These are phyloP conservation scores for Hippocampus guttulatus DNA, from an alignment of 2,113 vertebrate genomes.

Conservation along the genomic window DNA sequence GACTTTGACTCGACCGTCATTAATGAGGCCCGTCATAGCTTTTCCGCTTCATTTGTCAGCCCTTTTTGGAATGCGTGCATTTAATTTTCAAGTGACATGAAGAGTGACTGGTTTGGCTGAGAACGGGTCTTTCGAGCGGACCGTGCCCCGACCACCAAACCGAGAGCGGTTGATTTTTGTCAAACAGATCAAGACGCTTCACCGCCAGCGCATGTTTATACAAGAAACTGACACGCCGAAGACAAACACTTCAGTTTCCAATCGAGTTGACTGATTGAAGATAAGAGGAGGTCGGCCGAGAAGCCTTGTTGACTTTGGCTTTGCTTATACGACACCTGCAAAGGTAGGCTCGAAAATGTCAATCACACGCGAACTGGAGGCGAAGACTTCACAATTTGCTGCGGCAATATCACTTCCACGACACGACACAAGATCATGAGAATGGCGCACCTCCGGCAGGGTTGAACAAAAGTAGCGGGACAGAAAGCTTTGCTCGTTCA, in stretches of 20 bases:
- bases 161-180: background rate
- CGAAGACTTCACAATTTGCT: background rate
- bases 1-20: background rate
- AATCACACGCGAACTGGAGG: background rate
- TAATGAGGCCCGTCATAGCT: background rate
- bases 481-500: background rate
- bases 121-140: background rate
- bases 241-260: constrained; percentile 35
- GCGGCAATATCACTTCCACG: background rate
- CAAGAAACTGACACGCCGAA: constrained; percentile 20
- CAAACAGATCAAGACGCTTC: background rate
- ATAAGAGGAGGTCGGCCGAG: background rate
- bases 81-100: constrained; percentile 39
- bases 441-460: background rate
- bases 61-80: constrained; percentile 14
- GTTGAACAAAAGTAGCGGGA: background rate
- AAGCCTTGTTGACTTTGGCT: constrained; percentile 10
- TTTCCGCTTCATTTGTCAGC: constrained; percentile 1
- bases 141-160: background rate
- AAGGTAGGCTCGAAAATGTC: constrained; percentile 7
- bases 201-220: constrained; percentile 16
- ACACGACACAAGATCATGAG: background rate
- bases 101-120: constrained; percentile 22
- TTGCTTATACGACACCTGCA: background rate
- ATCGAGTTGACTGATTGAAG: constrained; percentile 16